These are phyloP conservation scores for Gymnoscelis rufifasciata DNA, from an alignment of 2,888 invertebrate genomes.

Conservation along the genomic window DNA sequence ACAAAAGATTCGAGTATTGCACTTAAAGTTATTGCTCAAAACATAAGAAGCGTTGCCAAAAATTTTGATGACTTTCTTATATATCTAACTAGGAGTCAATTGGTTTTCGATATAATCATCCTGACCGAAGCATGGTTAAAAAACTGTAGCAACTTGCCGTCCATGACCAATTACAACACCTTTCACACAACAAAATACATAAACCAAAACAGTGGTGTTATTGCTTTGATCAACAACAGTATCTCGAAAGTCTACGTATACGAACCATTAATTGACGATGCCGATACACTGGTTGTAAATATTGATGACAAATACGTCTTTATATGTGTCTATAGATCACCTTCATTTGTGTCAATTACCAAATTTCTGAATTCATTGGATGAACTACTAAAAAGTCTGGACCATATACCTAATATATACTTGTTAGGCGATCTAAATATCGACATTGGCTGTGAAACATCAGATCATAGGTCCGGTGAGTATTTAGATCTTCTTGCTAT, in stretches of 20 bases:
- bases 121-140: neutral
- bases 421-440: too few relatives aligned
- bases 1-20: neutral
- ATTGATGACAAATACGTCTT: too few relatives aligned
- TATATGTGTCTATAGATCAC: too few relatives aligned
- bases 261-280: neutral
- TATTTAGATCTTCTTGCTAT: slow-evolving; percentile 3
- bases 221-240: neutral
- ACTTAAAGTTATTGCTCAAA: neutral
- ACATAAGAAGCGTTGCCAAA: neutral
- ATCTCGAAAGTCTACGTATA: neutral
- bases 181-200: neutral
- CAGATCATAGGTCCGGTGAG: neutral
- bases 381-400: too few relatives aligned
- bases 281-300: neutral
- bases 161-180: neutral
- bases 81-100: neutral
- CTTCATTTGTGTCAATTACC: too few relatives aligned
- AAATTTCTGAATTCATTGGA: too few relatives aligned
- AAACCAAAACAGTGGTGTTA: neutral
- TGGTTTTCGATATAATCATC: neutral
- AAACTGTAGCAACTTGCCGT: neutral
- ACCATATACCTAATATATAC: too few relatives aligned
- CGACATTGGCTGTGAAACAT: neutral
- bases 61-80: neutral